phyloP scores from a whole-genome alignment of 2,888 invertebrate genomes.

The Neoscelio sp. region DNA sequence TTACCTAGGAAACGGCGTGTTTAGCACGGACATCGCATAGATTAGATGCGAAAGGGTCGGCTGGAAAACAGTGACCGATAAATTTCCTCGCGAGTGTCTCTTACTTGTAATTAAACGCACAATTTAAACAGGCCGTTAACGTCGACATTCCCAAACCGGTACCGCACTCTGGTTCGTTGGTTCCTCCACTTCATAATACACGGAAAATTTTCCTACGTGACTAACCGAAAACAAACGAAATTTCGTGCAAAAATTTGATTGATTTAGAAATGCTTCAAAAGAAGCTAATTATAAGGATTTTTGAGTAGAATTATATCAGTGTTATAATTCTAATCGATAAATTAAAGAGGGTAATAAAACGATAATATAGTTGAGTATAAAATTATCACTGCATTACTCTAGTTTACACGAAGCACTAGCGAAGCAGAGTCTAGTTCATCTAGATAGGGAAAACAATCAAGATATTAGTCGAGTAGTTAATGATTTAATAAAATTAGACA shows the following conservation, averaged over 20 bases:
- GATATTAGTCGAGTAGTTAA: too few species aligned
- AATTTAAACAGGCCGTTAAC: conserved; percentile 81
- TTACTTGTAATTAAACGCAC: conserved; percentile 82
- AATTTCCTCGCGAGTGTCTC: conserved; percentile 80
- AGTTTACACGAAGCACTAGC: too few species aligned
- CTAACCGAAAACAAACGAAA: conserved; percentile 25
- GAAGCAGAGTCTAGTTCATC: too few species aligned
- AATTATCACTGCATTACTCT: too few species aligned
- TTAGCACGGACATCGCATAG: conserved; percentile 76
- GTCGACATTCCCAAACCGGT: conserved; percentile 77
- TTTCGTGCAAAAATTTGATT: conserved; percentile 7
- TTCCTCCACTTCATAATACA: conserved; percentile 58
- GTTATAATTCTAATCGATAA: too few species aligned
- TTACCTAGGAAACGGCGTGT: conserved; percentile 69
- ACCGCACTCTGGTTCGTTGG: conserved; percentile 65
- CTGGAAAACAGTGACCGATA: conserved; percentile 80
- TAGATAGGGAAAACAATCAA: too few species aligned
- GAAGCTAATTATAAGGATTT: not conserved
- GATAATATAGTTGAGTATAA: too few species aligned
- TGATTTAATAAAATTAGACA: too few species aligned
- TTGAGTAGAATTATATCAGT: too few species aligned
- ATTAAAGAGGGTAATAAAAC: too few species aligned
- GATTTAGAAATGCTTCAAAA: not conserved
- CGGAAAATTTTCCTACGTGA: conserved; percentile 58
- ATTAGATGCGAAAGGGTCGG: conserved; percentile 78